Evolutionary conservation across 2,888 invertebrate species (phyloP), one percentile per base, ranked within the genome.

Genomic region (Andricus quercusramuli): DNA sequence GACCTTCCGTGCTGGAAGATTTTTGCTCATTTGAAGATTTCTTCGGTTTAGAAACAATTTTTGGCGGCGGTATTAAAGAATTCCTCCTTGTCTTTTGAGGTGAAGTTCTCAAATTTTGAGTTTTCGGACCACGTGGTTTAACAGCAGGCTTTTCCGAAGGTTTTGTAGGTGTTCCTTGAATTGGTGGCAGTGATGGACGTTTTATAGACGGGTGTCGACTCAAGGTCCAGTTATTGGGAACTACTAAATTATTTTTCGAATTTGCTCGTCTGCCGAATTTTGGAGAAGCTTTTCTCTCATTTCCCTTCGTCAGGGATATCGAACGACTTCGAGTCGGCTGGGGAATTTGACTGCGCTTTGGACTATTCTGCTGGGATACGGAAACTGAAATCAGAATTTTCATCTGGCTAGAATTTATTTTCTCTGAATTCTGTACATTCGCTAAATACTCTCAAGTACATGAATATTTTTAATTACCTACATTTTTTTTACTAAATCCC

Each of bases 261-360:
- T 87, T 83, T 0, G 86, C 88, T 25, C 91, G 86, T 4, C 90
- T 85, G 1, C 88, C 88, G 20, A 87, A 83, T 66, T 89, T 91
- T 4, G 91, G 91, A 15, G 92, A 90, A 0, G 86, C 62, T n/a
- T 83, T 81, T 64, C 78, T 82, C n/a, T 87, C 89, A 68, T 86
- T 89, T 68, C 85, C 85, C n/a, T 91, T 90, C 32, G 87, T 87
- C 47, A 91, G 77, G 2, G 91, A 91, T 66, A 86, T 87, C 13
- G 91, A 90, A 3, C 90, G 88, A 37, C 90, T 90, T 25, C 90
- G 86, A 15, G 84, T 78, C 2, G 91, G 91, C 77, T 91, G 90
- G 0, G 93, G 93, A 67, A 92, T 93, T 59, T 91, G 81, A 59
- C 92, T 91, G 22, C 90, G 90, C n/a, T 89, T 90, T 6, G 92